Percentiles rank a stretch among this genome's conserved stretches.
Conservation (phyloP, 2,888 invertebrate genomes). For the Drepana falcataria region DNA sequence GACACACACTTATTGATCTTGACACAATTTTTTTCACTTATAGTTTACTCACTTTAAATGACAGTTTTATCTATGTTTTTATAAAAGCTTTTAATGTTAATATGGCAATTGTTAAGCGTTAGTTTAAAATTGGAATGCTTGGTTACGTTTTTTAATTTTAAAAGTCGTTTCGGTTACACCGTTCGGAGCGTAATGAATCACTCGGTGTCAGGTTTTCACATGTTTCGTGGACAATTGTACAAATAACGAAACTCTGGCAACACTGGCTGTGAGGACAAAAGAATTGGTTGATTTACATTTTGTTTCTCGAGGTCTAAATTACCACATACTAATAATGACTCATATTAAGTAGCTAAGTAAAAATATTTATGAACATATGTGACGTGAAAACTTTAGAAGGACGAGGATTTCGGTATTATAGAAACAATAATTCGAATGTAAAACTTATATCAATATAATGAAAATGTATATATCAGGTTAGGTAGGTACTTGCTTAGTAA, state of each 20-base stretch:
- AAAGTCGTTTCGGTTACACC: constrained; percentile 41
- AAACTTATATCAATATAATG: too few species aligned
- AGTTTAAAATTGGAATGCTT: constrained; percentile 66
- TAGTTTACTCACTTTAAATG: constrained; percentile 18
- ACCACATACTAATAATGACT: constrained; percentile 42
- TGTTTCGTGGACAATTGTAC: constrained; percentile 62
- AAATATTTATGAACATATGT: background rate
- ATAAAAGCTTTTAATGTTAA: constrained; percentile 45
- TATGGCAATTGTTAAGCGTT: constrained; percentile 70
- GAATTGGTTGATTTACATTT: constrained; percentile 44
- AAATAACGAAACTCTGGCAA: constrained; percentile 51
- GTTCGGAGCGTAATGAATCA: constrained; percentile 36
- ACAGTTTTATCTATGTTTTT: constrained; percentile 13
- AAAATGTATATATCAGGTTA: too few species aligned
- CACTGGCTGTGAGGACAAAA: constrained; percentile 54
- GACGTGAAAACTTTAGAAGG: constrained; percentile 2
- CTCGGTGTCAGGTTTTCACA: constrained; percentile 48
- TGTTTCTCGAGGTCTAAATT: constrained; percentile 44
- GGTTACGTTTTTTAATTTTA: constrained; percentile 43
- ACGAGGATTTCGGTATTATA: constrained; percentile 33
- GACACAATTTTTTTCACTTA: constrained; percentile 67
- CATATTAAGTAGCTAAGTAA: constrained; percentile 28
- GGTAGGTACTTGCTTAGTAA: too few species aligned
- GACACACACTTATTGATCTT: constrained; percentile 73
- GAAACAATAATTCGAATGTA: background rate